Evolutionary conservation across 30 jellyfish, hydroid and myxozoan genomes (phyloP), one percentile per base, ranked within the genome.

Genomic region (Phacellophora camtschatica): DNA sequence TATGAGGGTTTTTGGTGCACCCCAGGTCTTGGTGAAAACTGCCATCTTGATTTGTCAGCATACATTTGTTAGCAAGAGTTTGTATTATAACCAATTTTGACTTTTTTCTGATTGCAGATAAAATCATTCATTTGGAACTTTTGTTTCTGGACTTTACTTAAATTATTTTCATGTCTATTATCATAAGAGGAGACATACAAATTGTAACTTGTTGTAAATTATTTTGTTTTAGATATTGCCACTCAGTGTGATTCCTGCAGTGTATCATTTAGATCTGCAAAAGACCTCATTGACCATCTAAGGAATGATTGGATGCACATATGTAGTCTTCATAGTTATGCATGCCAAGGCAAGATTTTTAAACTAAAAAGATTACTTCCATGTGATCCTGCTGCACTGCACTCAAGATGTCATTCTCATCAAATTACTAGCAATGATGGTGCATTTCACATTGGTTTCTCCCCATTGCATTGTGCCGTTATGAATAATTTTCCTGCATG

Each of bases 401-500:
- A 13, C 28, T 20, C 4, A 7, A 71, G 56, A 30, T 71, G 84
- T 42, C 11, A 42, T 6, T 71, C 84, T 5, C 84, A 71, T 25
- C 19, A 1, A 25, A 36, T 61, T 7, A 20, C 75, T 8, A 36
- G 15, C 16, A 20, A 29, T 20, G 75, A 29, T 19, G 20, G 41
- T 30, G 28, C 28, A 25, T 4, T 1, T n/a, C 15, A 23, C 19
- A 34, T 71, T 55, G 84, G 84, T 11, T 50, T 28, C 51, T 71
- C 84, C 16, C 84, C 84, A 1, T 36, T 71, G 19, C 84, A 71
- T 22, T 71, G 84, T 71, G 72, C 58, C 50, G 49, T 34, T 0
- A 30, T 71, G 71, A 71, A 71, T 34, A 8, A 34, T 7, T 71
- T 71, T 24, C 5, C 6, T 13, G 1, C 4, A 23, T 71, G 84